Percentiles rank a stretch among this genome's conserved stretches.
These are phyloP conservation scores for Dicyrtoma fusca DNA, from an alignment of 2,888 invertebrate species.

Conservation along the genomic window DNA sequence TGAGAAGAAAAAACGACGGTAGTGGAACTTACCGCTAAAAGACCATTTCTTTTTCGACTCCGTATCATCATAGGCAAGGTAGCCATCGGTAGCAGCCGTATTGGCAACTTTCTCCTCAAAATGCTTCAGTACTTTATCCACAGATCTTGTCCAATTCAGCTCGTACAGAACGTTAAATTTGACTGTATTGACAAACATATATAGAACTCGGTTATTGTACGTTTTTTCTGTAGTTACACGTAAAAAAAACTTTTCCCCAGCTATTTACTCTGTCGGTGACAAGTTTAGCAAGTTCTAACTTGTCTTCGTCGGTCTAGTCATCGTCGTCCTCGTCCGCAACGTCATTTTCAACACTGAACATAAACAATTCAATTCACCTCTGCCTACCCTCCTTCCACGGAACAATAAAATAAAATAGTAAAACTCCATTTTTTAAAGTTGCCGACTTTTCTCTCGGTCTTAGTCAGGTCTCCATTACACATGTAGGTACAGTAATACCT, in stretches of 20 bases:
- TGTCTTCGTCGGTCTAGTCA: too few relatives aligned
- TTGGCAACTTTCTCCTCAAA: slow-evolving; percentile 80
- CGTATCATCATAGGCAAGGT: slow-evolving; percentile 56
- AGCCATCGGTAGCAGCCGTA: slow-evolving; percentile 67
- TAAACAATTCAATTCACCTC: too few relatives aligned
- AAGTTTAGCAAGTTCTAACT: background rate
- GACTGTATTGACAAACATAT: slow-evolving; percentile 62
- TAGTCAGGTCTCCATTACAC: too few relatives aligned
- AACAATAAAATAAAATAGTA: too few relatives aligned
- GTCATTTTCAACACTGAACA: too few relatives aligned
- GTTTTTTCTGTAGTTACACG: background rate
- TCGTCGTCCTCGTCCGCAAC: too few relatives aligned
- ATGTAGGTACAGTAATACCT: too few relatives aligned
- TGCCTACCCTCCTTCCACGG: too few relatives aligned
- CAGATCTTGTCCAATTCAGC: slow-evolving; percentile 79
- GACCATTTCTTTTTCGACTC: slow-evolving; percentile 69
- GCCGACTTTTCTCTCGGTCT: too few relatives aligned
- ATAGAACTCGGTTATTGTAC: background rate
- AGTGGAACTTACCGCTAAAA: slow-evolving; percentile 64
- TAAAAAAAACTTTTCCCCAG: background rate
- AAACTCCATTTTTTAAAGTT: too few relatives aligned
- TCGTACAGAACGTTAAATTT: slow-evolving; percentile 80
- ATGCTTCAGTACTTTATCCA: slow-evolving; percentile 74
- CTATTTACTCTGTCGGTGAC: slow-evolving; percentile 13
- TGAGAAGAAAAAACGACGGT: background rate